Conservation (phyloP, 37 sponge, comb jelly and placozoan genomes). For the Chondrosia reniformis region DNA sequence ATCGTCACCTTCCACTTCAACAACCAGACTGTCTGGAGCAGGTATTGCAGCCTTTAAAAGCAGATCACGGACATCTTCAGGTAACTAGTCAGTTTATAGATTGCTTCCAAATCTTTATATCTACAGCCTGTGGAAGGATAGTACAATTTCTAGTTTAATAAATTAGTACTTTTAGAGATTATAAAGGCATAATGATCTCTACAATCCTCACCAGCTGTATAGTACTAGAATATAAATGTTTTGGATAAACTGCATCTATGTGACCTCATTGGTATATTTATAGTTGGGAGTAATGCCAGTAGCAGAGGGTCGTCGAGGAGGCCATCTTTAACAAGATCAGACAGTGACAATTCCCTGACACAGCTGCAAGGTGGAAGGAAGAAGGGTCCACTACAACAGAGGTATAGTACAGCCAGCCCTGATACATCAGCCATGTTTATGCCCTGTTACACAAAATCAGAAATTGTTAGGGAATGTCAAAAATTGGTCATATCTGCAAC, state of each 20-base stretch:
- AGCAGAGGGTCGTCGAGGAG: neutral
- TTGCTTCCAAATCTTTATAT: too few relatives aligned
- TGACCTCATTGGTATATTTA: neutral
- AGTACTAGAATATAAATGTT: too few relatives aligned
- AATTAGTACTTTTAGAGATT: too few relatives aligned
- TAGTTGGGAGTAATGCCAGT: conserved; percentile 9
- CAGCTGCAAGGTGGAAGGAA: neutral
- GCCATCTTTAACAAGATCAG: conserved; percentile 8
- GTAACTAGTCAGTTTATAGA: neutral
- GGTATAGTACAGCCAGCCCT: too few relatives aligned
- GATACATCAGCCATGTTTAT: too few relatives aligned
- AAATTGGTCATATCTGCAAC: too few relatives aligned
- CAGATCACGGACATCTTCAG: conserved; percentile 21
- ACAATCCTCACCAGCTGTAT: too few relatives aligned
- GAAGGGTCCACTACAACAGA: neutral
- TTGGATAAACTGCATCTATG: neutral
- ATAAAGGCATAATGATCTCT: too few relatives aligned
- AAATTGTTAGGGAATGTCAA: too few relatives aligned
- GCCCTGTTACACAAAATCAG: too few relatives aligned
- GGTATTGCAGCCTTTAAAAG: neutral
- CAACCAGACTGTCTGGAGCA: neutral
- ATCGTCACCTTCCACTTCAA: neutral
- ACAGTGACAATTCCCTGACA: conserved; percentile 14
- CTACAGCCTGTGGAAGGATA: too few relatives aligned
- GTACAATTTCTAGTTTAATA: too few relatives aligned